phyloP scores from a whole-genome alignment of 1,140 invertebrate species.

The Pararge aegeria region DNA sequence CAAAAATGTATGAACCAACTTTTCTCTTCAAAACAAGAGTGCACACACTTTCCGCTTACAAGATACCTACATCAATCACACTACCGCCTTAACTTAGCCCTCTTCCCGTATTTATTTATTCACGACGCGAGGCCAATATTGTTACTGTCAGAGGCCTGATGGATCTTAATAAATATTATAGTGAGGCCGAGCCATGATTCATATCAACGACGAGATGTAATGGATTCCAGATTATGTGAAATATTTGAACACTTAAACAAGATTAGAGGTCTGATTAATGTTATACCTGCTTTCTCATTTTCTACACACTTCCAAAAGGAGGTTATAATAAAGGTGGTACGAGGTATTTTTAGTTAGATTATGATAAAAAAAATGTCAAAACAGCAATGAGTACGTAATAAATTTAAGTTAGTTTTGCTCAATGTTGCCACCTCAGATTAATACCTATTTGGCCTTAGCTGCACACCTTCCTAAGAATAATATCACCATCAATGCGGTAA shows the following conservation, averaged over 20 bases:
- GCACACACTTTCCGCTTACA: conserved; percentile 9
- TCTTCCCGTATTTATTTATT: conserved; percentile 40
- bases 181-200: conserved; percentile 26
- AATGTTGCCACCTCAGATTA: too few species aligned
- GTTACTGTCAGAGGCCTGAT: conserved; percentile 32
- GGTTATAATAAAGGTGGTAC: too few species aligned
- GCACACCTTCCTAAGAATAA: too few species aligned
- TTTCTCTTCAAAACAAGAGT: conserved; percentile 9
- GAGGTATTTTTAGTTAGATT: too few species aligned
- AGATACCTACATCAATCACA: conserved; percentile 8
- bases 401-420: too few species aligned
- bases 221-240: not conserved
- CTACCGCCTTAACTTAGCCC: conserved; percentile 20
- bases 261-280: not conserved
- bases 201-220: not conserved
- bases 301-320: not conserved
- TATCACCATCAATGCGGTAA: too few species aligned
- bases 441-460: too few species aligned
- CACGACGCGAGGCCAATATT: conserved; percentile 41
- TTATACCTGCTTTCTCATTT: not conserved
- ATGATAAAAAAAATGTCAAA: too few species aligned
- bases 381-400: too few species aligned
- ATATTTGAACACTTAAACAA: not conserved
- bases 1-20: not conserved
- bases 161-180: conserved; percentile 38